Evolutionary conservation across 1,140 invertebrate genomes (phyloP).

Genomic region (Orius insidiosus): DNA sequence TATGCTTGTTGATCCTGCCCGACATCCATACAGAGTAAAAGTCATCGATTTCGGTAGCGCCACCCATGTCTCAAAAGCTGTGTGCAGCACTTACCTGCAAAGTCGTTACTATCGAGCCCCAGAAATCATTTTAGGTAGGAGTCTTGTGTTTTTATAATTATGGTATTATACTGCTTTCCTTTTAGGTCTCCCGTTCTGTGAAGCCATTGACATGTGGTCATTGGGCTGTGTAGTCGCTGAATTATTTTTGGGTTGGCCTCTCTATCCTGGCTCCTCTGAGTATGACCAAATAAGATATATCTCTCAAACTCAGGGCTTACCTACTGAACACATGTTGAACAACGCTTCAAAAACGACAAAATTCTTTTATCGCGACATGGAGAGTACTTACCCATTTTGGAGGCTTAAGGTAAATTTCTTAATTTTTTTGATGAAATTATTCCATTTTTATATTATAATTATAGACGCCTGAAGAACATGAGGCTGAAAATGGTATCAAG

Average conservation of each 20-base stretch:
- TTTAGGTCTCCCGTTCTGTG: slow-evolving; percentile 81
- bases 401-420: slow-evolving; percentile 51
- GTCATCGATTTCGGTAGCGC: slow-evolving; percentile 99
- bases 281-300: slow-evolving; percentile 97
- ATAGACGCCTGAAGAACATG: slow-evolving; percentile 91
- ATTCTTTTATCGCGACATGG: slow-evolving; percentile 95
- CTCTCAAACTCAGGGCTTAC: slow-evolving; percentile 42
- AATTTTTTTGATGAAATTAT: not conserved
- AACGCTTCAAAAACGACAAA: slow-evolving; percentile 95
- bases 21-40: slow-evolving; percentile 93
- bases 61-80: slow-evolving; percentile 96
- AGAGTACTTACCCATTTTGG: slow-evolving; percentile 95
- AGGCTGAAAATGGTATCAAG: slow-evolving; percentile 92
- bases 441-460: slow-evolving; percentile 11
- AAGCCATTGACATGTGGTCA: slow-evolving; percentile 99
- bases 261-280: slow-evolving; percentile 98
- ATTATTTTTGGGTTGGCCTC: slow-evolving; percentile 96
- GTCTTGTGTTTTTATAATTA: not conserved
- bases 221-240: slow-evolving; percentile 98
- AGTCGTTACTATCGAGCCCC: slow-evolving; percentile 98
- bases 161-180: slow-evolving; percentile 8
- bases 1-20: slow-evolving; percentile 94
- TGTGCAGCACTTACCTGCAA: slow-evolving; percentile 98
- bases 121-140: slow-evolving; percentile 83
- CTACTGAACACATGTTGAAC: slow-evolving; percentile 97